Evolutionary conservation across 2,113 vertebrate species (phyloP).

Genomic region (Notothenia rossii): DNA sequence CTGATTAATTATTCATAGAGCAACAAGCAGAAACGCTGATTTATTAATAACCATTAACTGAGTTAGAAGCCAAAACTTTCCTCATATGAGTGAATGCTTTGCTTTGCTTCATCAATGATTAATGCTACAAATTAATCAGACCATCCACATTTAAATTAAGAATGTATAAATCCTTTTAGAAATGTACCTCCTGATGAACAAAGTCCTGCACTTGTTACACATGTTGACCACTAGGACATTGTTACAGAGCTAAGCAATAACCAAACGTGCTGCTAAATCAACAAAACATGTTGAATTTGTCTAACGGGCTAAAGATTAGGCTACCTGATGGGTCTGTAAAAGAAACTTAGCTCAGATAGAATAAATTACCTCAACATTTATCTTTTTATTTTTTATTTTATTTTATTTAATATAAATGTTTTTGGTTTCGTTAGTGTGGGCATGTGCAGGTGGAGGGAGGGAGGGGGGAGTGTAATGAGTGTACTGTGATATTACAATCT

Average conservation of each 20-base stretch:
- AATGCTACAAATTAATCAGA: neutral
- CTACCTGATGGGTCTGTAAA: neutral
- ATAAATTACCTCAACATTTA: neutral
- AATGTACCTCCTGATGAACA: too few relatives aligned
- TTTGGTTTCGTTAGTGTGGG: too few relatives aligned
- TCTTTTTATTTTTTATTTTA: too few relatives aligned
- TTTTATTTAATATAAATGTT: too few relatives aligned
- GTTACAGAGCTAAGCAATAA: too few relatives aligned
- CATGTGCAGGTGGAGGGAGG: too few relatives aligned
- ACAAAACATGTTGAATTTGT: neutral
- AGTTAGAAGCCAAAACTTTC: neutral
- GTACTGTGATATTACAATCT: too few relatives aligned
- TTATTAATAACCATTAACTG: slow-evolving; percentile 2
- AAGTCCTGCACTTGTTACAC: too few relatives aligned
- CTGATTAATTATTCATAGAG: neutral
- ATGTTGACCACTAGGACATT: too few relatives aligned
- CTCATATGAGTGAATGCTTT: neutral
- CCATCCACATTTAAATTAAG: neutral
- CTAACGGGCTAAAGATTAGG: neutral
- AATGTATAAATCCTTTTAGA: too few relatives aligned
- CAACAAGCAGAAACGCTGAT: neutral
- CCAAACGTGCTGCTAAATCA: neutral
- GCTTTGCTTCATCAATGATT: neutral
- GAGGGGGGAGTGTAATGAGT: too few relatives aligned
- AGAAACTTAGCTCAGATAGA: neutral